A percentile compares a stretch with the other conserved stretches of the same genome.
phyloP scores from a whole-genome alignment of 2,797 vertebrate genomes.

The Pterois miles region DNA sequence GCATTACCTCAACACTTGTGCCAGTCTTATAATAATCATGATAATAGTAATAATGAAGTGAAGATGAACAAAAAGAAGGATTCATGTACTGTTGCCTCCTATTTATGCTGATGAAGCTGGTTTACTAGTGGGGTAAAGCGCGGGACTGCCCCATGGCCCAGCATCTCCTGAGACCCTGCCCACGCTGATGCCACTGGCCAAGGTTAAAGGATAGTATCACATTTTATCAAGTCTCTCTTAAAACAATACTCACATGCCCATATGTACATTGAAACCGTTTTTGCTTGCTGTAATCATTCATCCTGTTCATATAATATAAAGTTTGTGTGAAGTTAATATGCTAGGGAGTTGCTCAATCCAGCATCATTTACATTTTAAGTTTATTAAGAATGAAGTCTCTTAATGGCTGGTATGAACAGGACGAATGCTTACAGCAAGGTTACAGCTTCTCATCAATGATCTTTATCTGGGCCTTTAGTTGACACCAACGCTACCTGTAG shows the following conservation, averaged over 20 bases:
- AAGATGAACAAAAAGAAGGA: not conserved
- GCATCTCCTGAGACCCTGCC: not conserved
- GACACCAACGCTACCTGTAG: too few relatives aligned
- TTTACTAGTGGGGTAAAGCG: not conserved
- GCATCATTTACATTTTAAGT: too few relatives aligned
- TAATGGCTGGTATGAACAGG: too few relatives aligned
- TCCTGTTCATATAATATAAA: not conserved
- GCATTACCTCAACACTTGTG: not conserved
- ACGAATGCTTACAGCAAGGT: too few relatives aligned
- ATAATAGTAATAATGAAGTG: not conserved
- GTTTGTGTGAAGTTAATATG: too few relatives aligned
- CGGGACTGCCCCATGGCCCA: not conserved
- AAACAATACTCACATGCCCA: not conserved
- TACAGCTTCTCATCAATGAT: too few relatives aligned
- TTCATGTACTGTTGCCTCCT: not conserved
- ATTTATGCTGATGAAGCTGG: not conserved
- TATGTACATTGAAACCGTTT: not conserved
- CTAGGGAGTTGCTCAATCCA: too few relatives aligned
- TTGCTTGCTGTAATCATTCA: not conserved
- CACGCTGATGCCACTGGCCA: not conserved
- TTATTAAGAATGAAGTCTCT: too few relatives aligned
- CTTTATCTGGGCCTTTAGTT: too few relatives aligned
- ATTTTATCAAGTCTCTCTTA: not conserved
- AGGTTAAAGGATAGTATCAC: not conserved
- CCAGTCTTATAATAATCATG: not conserved